phyloP scores from a whole-genome alignment of 2,113 vertebrate species.

The Myotis brandtii region DNA sequence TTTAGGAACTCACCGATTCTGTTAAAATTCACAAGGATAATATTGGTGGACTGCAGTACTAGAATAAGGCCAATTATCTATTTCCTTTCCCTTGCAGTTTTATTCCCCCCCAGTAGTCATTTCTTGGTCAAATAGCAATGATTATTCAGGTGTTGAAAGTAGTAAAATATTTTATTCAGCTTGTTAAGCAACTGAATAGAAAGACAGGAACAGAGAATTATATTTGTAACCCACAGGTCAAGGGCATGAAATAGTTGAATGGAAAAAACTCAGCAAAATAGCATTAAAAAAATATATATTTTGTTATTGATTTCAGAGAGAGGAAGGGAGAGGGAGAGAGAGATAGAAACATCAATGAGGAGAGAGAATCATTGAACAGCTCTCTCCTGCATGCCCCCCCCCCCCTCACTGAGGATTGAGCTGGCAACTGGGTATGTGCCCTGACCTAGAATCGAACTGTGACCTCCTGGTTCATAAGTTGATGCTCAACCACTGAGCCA shows the following conservation, averaged over 20 bases:
- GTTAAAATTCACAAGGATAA: neutral
- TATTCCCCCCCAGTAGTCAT: neutral
- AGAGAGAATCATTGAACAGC: no score
- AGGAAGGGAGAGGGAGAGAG: no score
- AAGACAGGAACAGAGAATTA: neutral
- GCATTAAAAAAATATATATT: no score
- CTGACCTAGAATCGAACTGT: no score
- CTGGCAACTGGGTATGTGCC: no score
- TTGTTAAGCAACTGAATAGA: conserved; percentile 22
- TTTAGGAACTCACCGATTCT: neutral
- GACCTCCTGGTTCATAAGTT: no score
- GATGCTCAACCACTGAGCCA: no score
- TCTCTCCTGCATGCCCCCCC: no score
- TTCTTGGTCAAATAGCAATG: neutral
- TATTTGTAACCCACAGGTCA: neutral
- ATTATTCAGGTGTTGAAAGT: neutral
- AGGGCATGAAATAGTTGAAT: neutral
- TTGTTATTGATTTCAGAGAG: no score
- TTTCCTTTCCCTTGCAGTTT: neutral
- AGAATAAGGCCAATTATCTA: neutral
- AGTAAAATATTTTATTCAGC: conserved; percentile 27
- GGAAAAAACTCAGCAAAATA: neutral
- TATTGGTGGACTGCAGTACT: neutral
- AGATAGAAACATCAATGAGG: no score
- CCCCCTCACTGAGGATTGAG: no score